phyloP scores from a whole-genome alignment of 2,113 vertebrate species.

The Urocolius indicus region DNA sequence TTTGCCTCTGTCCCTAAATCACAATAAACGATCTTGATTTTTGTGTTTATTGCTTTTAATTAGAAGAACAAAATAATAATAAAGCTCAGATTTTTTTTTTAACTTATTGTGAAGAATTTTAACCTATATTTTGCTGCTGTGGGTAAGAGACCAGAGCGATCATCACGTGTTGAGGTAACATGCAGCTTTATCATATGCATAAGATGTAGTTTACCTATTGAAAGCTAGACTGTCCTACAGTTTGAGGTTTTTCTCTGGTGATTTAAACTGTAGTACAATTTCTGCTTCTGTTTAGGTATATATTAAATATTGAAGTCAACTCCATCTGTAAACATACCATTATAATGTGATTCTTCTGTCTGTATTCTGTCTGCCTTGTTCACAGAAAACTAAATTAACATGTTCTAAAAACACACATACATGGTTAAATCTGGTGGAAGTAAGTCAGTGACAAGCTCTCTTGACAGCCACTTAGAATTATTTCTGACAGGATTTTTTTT shows the following conservation, averaged over 20 bases:
- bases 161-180: neutral
- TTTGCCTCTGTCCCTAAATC: neutral
- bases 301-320: neutral
- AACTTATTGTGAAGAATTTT: neutral
- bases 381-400: neutral
- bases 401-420: neutral
- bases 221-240: neutral
- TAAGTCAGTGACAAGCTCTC: neutral
- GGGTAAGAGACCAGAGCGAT: neutral
- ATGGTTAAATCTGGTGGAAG: neutral
- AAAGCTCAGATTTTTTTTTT: neutral
- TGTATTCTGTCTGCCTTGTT: neutral
- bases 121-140: neutral
- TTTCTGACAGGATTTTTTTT: neutral
- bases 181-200: neutral
- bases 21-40: neutral
- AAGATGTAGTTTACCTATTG: neutral
- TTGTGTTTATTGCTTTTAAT: neutral
- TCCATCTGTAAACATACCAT: neutral
- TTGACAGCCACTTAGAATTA: neutral
- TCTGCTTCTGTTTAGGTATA: neutral
- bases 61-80: neutral
- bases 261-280: neutral
- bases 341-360: neutral
- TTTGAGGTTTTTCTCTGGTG: neutral